Conservation (phyloP, 2,888 invertebrate genomes). For the Formica aserva region DNA sequence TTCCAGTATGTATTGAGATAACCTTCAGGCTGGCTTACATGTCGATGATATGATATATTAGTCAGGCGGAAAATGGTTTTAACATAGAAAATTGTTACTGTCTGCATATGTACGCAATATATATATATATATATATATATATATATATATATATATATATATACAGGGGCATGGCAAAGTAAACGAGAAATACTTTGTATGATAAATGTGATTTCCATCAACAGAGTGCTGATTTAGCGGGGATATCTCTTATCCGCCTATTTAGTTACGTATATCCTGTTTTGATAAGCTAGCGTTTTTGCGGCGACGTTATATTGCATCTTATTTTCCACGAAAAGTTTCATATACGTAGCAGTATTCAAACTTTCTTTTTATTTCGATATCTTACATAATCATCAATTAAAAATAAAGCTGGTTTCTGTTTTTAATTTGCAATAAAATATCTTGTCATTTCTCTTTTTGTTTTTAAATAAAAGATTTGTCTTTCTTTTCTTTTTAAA, state of each 20-base stretch:
- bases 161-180: background rate
- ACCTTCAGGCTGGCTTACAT: background rate
- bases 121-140: too few relatives aligned
- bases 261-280: constrained; percentile 52
- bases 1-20: background rate
- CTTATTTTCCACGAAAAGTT: background rate
- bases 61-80: background rate
- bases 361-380: background rate
- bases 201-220: background rate
- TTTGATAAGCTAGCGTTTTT: constrained; percentile 39
- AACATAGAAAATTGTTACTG: background rate
- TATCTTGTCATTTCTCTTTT: background rate
- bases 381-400: background rate
- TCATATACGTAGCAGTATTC: background rate
- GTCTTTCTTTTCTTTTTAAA: background rate
- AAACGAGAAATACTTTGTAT: background rate
- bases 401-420: background rate
- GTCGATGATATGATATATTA: background rate
- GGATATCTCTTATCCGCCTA: background rate
- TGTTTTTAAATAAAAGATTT: background rate
- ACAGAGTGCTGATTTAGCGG: background rate
- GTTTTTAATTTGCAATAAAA: background rate
- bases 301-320: background rate
- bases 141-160: too few relatives aligned
- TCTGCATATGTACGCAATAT: background rate